Evolutionary conservation across 2,888 invertebrate species (phyloP).

Genomic region (Yponomeuta malinellus): DNA sequence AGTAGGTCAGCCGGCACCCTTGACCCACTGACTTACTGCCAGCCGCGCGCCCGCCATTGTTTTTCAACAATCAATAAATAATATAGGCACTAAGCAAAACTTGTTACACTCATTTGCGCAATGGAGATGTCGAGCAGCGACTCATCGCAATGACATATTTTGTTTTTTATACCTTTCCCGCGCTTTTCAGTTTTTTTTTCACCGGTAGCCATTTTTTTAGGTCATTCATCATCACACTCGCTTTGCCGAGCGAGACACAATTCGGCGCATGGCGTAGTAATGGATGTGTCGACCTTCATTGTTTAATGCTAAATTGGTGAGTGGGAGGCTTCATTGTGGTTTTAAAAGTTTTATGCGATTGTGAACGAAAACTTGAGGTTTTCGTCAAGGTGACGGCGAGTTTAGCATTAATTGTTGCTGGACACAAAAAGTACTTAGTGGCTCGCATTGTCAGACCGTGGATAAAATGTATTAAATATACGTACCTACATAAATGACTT

Average conservation of each 20-base stretch:
- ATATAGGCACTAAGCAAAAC: conserved; percentile 57
- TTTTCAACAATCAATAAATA: conserved; percentile 75
- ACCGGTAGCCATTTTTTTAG: conserved; percentile 28
- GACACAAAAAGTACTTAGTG: conserved; percentile 5
- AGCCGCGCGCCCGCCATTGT: conserved; percentile 64
- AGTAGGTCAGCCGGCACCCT: conserved; percentile 65
- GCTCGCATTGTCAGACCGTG: not conserved
- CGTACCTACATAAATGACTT: not conserved
- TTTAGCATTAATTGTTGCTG: conserved; percentile 12
- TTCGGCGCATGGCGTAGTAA: conserved; percentile 17
- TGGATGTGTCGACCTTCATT: conserved; percentile 49
- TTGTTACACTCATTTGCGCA: conserved; percentile 62
- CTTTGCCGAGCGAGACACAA: not conserved
- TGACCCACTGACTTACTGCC: conserved; percentile 73
- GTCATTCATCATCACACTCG: conserved; percentile 22
- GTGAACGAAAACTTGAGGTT: conserved; percentile 21
- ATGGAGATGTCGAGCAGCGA: conserved; percentile 28
- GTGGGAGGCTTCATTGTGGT: conserved; percentile 22
- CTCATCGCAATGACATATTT: conserved; percentile 45
- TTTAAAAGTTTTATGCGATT: conserved; percentile 16
- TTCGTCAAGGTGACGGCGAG: conserved; percentile 24
- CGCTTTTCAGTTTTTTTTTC: conserved; percentile 14
- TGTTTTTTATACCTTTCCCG: conserved; percentile 43
- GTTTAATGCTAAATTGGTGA: conserved; percentile 40
- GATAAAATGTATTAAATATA: too few relatives aligned